These are phyloP conservation scores for Oxyteleia sp. DNA, from an alignment of 2,888 invertebrate species.

Conservation along the genomic window DNA sequence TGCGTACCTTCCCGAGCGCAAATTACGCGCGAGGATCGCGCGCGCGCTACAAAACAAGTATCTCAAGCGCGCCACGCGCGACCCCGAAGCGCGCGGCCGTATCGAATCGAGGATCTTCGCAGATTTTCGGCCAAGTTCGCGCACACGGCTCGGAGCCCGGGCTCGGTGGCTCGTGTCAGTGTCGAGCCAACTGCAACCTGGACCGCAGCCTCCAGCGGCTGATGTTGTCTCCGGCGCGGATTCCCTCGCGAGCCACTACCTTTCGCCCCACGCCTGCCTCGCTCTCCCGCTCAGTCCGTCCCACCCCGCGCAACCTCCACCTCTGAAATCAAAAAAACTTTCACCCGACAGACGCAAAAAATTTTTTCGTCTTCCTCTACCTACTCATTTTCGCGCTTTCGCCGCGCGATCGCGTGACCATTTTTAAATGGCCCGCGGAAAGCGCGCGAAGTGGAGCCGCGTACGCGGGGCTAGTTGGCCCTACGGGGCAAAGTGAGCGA, in stretches of 20 bases:
- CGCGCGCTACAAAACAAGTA: slow-evolving; percentile 72
- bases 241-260: slow-evolving; percentile 30
- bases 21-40: slow-evolving; percentile 61
- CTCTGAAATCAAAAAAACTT: background rate
- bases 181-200: slow-evolving; percentile 83
- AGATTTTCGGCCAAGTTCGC: slow-evolving; percentile 84
- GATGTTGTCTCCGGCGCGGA: slow-evolving; percentile 23
- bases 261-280: slow-evolving; percentile 12
- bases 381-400: slow-evolving; percentile 7
- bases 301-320: background rate
- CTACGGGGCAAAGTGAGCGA: slow-evolving; percentile 56
- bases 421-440: slow-evolving; percentile 69
- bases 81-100: slow-evolving; percentile 80
- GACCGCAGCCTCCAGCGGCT: slow-evolving; percentile 81
- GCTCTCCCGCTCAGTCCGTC: slow-evolving; percentile 5
- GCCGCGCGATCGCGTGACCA: slow-evolving; percentile 46
- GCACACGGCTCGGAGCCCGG: slow-evolving; percentile 80
- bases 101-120: slow-evolving; percentile 86
- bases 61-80: slow-evolving; percentile 75
- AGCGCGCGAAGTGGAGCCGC: slow-evolving; percentile 60
- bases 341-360: background rate
- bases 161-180: slow-evolving; percentile 82
- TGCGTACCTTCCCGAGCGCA: too few species aligned
- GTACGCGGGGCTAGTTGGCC: slow-evolving; percentile 61
- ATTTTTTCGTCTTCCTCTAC: background rate